Conservation (phyloP, 1,140 invertebrate species). For the Zaprionus taronus region DNA sequence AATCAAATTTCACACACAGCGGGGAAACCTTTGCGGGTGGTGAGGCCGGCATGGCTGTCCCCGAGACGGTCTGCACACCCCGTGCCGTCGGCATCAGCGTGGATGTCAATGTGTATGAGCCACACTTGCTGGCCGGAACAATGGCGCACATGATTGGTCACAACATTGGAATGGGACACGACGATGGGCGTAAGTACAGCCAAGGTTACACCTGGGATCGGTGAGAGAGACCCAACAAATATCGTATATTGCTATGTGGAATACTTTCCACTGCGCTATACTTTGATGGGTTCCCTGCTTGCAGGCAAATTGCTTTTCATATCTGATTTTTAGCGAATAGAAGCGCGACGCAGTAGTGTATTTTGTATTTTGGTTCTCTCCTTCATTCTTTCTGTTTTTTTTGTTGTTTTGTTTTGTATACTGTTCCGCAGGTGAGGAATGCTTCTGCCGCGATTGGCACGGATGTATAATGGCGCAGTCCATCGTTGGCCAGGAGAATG, state of each 20-base stretch:
- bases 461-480: conserved; percentile 98
- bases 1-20: conserved; percentile 85
- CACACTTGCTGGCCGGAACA: conserved; percentile 95
- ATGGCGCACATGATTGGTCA: conserved; percentile 99
- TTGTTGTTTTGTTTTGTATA: not conserved
- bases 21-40: conserved; percentile 92
- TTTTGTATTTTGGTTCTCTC: not conserved
- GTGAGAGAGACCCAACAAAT: no score
- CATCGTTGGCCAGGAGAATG: conserved; percentile 95
- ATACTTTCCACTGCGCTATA: not conserved
- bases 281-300: no score
- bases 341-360: not conserved
- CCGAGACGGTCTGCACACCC: conserved; percentile 94
- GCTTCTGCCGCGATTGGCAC: conserved; percentile 96
- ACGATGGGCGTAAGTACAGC: conserved; percentile 90
- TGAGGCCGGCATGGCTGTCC: conserved; percentile 96
- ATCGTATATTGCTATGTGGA: no score
- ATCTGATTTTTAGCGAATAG: not conserved
- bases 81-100: conserved; percentile 96
- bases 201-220: not conserved
- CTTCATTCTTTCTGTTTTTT: not conserved
- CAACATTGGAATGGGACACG: conserved; percentile 97
- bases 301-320: not conserved
- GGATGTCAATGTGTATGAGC: conserved; percentile 96
- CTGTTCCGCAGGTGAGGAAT: conserved; percentile 86